Evolutionary conservation across 2,797 vertebrate genomes (phyloP).

Genomic region (Esox lucius): DNA sequence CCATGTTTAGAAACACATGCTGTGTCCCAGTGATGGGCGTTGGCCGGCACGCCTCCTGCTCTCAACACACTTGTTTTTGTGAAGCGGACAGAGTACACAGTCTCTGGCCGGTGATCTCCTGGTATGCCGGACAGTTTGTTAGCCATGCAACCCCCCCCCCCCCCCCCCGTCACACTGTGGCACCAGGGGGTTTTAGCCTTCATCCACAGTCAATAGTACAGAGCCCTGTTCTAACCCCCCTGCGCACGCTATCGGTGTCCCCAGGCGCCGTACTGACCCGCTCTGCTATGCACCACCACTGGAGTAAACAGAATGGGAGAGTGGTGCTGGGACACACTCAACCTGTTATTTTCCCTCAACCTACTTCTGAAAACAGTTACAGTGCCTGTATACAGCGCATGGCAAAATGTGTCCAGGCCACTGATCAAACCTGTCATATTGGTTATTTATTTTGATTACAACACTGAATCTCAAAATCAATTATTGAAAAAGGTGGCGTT

Average conservation of each 20-base stretch:
- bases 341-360: slow-evolving; percentile 19
- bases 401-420: too few species aligned
- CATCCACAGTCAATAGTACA: slow-evolving; percentile 51
- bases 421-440: too few species aligned
- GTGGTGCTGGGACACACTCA: slow-evolving; percentile 28
- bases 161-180: slow-evolving; percentile 35
- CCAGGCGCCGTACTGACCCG: slow-evolving; percentile 26
- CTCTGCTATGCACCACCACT: slow-evolving; percentile 4
- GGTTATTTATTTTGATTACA: too few species aligned
- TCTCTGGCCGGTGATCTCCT: slow-evolving; percentile 34
- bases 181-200: slow-evolving; percentile 46
- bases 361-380: slow-evolving; percentile 23
- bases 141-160: not conserved
- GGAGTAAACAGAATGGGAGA: slow-evolving; percentile 45
- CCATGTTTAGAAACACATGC: slow-evolving; percentile 27
- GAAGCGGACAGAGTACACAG: slow-evolving; percentile 49
- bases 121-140: slow-evolving; percentile 38
- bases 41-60: slow-evolving; percentile 16
- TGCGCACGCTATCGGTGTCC: slow-evolving; percentile 32
- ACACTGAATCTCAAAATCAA: too few species aligned
- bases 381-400: not conserved
- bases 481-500: too few species aligned
- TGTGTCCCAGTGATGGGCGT: slow-evolving; percentile 7
- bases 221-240: slow-evolving; percentile 36
- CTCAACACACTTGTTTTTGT: slow-evolving; percentile 43